Evolutionary conservation across 2,888 invertebrate species (phyloP), one percentile per base, ranked within the genome.

Genomic region (Gymnoscelis rufifasciata): DNA sequence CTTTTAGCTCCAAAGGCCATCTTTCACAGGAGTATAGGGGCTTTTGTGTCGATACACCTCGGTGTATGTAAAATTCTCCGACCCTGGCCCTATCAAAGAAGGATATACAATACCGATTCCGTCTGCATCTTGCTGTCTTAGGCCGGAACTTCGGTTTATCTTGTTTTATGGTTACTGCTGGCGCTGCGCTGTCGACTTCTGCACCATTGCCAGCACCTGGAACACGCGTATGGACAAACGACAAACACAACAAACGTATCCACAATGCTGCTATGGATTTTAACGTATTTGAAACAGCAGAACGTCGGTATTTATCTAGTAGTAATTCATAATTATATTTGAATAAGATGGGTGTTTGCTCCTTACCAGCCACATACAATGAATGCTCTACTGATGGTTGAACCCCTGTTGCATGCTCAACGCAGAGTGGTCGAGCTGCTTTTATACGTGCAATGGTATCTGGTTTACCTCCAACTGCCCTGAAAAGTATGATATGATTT

Each of bases 101-200:
- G n/a, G n/a, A n/a, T n/a, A n/a, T n/a, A n/a, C n/a, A n/a, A n/a
- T 58, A 81, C 87, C 78, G 76, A 45, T 88, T 87, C 15, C 76
- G 61, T 43, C 79, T 64, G 1, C 70, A 66, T 3, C 78, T 59
- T 4, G 86, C 83, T 2, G 87, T 88, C 65, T 78, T 86, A 0
- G 87, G 81, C 5, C 87, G 72, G 7, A 56, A 45, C 48, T 57
- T 68, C 42, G 62, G 65, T 52, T 65, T 66, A 14, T 68, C 66
- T 1, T 60, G 57, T 43, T 71, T 74, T 1, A 52, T 5, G 19
- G 19, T 2, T 19, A 19, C 19, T 5, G 19, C 37, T 1, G 79
- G 77, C 1, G 78, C 74, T 13, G 74, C 79, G 42, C 81, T 65
- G 37, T 88, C 86, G 0, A 71, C 81, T 27, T 87, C 87, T 4